Evolutionary conservation across 2,888 invertebrate species (phyloP).

Genomic region (Bimastos eiseni): DNA sequence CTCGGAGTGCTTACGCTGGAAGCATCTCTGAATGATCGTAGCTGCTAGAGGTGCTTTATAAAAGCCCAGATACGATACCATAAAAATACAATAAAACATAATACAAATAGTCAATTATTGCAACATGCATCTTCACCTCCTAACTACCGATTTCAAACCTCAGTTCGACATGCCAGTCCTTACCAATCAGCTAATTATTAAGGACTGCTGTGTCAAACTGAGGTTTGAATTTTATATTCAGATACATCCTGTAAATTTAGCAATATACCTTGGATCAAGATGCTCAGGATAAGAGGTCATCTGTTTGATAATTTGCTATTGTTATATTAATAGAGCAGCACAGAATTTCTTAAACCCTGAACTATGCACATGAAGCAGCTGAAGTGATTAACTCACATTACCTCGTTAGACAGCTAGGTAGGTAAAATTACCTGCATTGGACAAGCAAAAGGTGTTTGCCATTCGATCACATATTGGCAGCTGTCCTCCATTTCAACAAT

Average conservation of each 20-base stretch:
- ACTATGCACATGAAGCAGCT: background rate
- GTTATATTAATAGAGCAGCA: no score
- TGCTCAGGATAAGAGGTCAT: background rate
- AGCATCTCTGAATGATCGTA: no score
- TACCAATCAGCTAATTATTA: background rate
- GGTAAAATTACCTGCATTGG: slow-evolving; percentile 17
- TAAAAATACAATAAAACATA: background rate
- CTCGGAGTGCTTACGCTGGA: no score
- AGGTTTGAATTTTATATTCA: background rate
- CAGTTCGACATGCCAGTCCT: no score
- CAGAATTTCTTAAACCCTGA: background rate
- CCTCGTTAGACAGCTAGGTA: background rate
- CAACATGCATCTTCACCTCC: background rate
- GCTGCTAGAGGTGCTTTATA: no score
- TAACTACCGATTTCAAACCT: no score
- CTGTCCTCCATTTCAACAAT: background rate
- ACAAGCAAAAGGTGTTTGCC: slow-evolving; percentile 29
- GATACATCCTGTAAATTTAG: background rate
- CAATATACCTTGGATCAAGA: background rate
- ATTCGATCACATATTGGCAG: slow-evolving; percentile 20
- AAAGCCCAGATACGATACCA: no score
- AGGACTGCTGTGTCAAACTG: background rate
- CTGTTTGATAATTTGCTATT: background rate
- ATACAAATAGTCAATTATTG: background rate
- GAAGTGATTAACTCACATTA: background rate